These are phyloP conservation scores for Mechanitis messenoides DNA, from an alignment of 2,888 invertebrate genomes.

Conservation along the genomic window DNA sequence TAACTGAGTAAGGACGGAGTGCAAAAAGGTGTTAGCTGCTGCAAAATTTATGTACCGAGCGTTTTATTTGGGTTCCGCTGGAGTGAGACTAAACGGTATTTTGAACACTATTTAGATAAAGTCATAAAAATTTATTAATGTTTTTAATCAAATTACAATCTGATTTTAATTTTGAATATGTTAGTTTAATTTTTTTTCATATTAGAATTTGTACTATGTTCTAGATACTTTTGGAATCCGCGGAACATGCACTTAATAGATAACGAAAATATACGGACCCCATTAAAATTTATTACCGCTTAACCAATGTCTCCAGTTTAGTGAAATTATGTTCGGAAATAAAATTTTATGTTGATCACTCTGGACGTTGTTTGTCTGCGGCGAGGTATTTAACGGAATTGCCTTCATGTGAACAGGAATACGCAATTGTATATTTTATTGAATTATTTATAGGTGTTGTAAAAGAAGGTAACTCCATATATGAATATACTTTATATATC, in stretches of 20 bases:
- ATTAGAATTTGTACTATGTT: no score
- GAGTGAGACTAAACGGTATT: neutral
- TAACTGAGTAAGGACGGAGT: slow-evolving; percentile 24
- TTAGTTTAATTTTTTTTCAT: no score
- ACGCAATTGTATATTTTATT: slow-evolving; percentile 2
- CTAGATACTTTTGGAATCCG: no score
- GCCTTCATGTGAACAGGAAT: slow-evolving; percentile 6
- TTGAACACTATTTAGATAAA: no score
- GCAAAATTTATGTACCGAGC: slow-evolving; percentile 18
- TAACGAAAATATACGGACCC: neutral
- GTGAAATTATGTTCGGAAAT: slow-evolving; percentile 25
- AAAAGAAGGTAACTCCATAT: no score
- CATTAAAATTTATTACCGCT: neutral
- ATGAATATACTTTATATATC: no score
- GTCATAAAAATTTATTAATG: no score
- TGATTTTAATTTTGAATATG: no score
- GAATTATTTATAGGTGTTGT: neutral
- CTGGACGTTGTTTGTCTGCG: slow-evolving; percentile 18
- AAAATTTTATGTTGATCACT: slow-evolving; percentile 29
- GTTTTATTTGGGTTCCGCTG: slow-evolving; percentile 2
- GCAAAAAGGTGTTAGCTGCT: slow-evolving; percentile 22
- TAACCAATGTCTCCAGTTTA: slow-evolving; percentile 5
- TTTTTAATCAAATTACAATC: no score
- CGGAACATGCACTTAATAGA: no score
- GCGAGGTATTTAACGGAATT: slow-evolving; percentile 21